Evolutionary conservation across 2,797 vertebrate genomes (phyloP), one percentile per base, ranked within the genome.

Genomic region (Anolis apletophallus): DNA sequence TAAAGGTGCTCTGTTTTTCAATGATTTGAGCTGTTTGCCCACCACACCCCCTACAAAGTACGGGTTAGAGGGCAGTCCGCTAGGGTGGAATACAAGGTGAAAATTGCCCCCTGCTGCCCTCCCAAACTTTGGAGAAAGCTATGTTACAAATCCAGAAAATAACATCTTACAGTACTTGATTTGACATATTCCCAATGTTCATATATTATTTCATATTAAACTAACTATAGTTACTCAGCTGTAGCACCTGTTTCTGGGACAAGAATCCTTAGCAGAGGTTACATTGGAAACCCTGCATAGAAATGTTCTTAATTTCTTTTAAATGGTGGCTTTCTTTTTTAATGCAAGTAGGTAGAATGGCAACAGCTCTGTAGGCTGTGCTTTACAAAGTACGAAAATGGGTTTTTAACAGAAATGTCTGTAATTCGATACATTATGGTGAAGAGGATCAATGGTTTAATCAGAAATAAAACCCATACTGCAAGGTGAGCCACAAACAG

Each of bases 301-400:
- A 85, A 94, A 88, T 80, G 85, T 88, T 93, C 90, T 86, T 91
- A 94, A 93, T 93, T 84, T 81, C 73, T 75, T 40, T 40, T 85
- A 61, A 61, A 61, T 26, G 89, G 79, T 14, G 23, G 36, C 81
- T 91, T 93, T 74, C 26, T 32, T 91, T 92, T 91, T 59, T 84
- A 90, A 12, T 0, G 0, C 73, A 88, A 90, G 23, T 74, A 89
- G 82, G 23, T 74, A 89, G 82, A 76, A 86, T 76, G 81, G 80
- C 93, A 92, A 90, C 82, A 91, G 92, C 93, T 91, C 84, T 89
- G 1, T 74, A 91, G 88, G 89, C 87, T 11, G 81, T 61, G 23
- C 7, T 61, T 61, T 61, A 10, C 7, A 26, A 61, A 61, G 23
- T 61, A 61, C 26, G 8, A 9, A 23, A 26, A 61, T 14, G 40